A percentile compares a stretch with the other conserved stretches of the same genome.
These are phyloP conservation scores for Limnothrissa miodon DNA, from an alignment of 2,113 vertebrate genomes.

Conservation along the genomic window DNA sequence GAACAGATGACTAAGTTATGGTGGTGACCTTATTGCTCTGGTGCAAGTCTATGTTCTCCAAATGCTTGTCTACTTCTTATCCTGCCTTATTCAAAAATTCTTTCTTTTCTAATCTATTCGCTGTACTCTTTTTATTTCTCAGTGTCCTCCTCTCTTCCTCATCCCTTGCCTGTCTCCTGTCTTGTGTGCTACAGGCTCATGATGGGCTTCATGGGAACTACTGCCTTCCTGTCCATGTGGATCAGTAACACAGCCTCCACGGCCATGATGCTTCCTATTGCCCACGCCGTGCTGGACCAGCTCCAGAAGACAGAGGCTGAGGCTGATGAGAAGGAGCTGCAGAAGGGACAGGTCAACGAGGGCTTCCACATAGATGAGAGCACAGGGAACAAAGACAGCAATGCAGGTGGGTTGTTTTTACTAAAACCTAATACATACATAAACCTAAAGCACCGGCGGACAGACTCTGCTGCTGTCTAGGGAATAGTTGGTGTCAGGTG, in stretches of 20 bases:
- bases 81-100: too few species aligned
- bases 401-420: not conserved
- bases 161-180: not conserved
- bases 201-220: conserved; percentile 84
- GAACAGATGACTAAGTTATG: too few species aligned
- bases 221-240: conserved; percentile 91
- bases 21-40: too few species aligned
- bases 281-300: conserved; percentile 75
- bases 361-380: conserved; percentile 44
- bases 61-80: too few species aligned
- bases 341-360: conserved; percentile 40
- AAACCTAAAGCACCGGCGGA: too few species aligned
- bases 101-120: too few species aligned
- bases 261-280: conserved; percentile 88
- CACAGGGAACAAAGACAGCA: conserved; percentile 25
- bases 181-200: conserved; percentile 69
- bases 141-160: not conserved
- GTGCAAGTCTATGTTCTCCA: too few species aligned
- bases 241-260: conserved; percentile 86
- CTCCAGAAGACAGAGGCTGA: conserved; percentile 60
- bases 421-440: too few species aligned
- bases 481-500: too few species aligned
- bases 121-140: too few species aligned
- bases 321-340: conserved; percentile 32
- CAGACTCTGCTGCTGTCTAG: too few species aligned